Base-by-base conservation (phyloP, 2,797 vertebrate genomes). In the Geotria australis region DNA sequence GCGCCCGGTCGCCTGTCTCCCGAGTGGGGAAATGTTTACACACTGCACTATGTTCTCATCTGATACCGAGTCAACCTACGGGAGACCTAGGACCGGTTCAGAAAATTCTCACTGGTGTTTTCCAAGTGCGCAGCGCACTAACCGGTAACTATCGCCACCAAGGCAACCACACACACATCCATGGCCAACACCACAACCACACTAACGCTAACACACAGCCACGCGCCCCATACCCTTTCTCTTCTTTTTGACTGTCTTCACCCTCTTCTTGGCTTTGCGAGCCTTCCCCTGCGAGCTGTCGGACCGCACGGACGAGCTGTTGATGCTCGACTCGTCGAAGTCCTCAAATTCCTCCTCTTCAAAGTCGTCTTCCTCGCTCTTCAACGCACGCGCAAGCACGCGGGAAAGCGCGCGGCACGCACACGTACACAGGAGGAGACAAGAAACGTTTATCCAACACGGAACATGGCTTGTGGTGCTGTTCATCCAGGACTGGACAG, bases 251-350 rank as follows among this genome's bases (percentile, higher is more conserved):
- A 74, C 70, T 59, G 78, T 76, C 64, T 77, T 76, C 62, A 72
- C 77, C 63, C 74, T 89, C 78, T 88, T 98, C 63, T 78, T 55
- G 51, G 8, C 15, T 15, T 55, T 55, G 7, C 51, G 51, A 55
- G 55, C 77, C 67, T 78, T 67, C 46, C 73, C 77, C 6, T 76
- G 72, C 0, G 74, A 79, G 67, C 77, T 74, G 64, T 98, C 89
- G 0, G 85, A 89, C 64, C 79, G 79, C 69, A 93, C 62, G 1
- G 85, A 93, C 68, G 77, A 74, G 71, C 88, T 93, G 77, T 94
- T 83, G 72, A 96, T 77, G 73, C 89, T 93, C 75, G 83, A 76
- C 1, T 78, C 82, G 73, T 98, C 91, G 2, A 89, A 76, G 71
- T 98, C 91, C 0, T 55, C 51, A 55, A 86, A 98, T 68, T 95